Evolutionary conservation across 1,140 invertebrate species (phyloP).

Genomic region (Oryctes rhinoceros): DNA sequence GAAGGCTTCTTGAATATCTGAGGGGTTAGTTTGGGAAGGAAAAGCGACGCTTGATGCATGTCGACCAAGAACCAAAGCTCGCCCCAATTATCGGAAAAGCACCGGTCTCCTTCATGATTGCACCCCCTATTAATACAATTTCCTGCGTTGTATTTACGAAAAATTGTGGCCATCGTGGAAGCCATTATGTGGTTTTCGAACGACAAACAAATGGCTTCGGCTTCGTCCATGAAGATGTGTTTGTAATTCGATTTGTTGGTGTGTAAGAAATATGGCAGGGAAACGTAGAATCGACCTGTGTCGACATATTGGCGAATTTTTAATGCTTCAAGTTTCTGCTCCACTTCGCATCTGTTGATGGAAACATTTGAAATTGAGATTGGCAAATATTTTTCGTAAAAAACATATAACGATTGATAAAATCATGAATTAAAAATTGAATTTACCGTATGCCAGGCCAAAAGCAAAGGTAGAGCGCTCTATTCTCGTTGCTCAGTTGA

Average conservation of each 20-base stretch:
- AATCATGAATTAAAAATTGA: neutral
- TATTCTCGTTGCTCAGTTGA: slow-evolving; percentile 54
- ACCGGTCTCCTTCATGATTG: neutral
- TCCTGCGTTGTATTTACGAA: slow-evolving; percentile 51
- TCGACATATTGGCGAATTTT: slow-evolving; percentile 57
- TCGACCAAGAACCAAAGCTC: slow-evolving; percentile 60
- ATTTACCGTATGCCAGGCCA: slow-evolving; percentile 60
- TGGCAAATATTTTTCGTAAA: neutral
- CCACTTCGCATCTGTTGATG: slow-evolving; percentile 53
- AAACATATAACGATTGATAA: neutral
- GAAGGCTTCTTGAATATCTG: slow-evolving; percentile 56
- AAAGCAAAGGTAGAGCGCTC: slow-evolving; percentile 59
- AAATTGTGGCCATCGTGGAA: slow-evolving; percentile 54
- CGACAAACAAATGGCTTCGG: slow-evolving; percentile 58
- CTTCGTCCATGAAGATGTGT: slow-evolving; percentile 61
- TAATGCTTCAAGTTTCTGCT: slow-evolving; percentile 55
- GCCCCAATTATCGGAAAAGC: slow-evolving; percentile 48
- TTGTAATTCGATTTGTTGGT: slow-evolving; percentile 55
- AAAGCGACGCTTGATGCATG: slow-evolving; percentile 60
- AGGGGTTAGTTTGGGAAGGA: slow-evolving; percentile 58
- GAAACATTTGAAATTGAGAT: neutral
- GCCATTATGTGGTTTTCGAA: slow-evolving; percentile 56
- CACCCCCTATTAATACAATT: slow-evolving; percentile 49
- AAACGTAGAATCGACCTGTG: slow-evolving; percentile 57
- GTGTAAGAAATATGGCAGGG: slow-evolving; percentile 53